Percentiles rank a stretch among this genome's conserved stretches.
phyloP scores from a whole-genome alignment of 2,113 vertebrate genomes.

The Todiramphus saurophagus region DNA sequence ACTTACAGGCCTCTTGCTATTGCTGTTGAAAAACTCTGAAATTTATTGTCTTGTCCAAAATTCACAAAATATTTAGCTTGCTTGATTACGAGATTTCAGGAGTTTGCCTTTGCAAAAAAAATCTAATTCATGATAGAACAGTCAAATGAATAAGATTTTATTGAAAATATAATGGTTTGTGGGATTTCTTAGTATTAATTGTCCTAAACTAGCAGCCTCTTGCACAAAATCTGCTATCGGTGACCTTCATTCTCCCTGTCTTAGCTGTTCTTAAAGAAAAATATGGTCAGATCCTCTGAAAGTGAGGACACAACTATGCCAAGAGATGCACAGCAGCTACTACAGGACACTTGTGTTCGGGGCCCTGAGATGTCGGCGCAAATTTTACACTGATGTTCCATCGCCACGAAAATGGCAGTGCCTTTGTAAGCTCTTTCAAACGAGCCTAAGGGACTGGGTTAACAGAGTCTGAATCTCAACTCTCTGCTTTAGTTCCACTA shows the following conservation, averaged over 20 bases:
- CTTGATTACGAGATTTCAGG: not conserved
- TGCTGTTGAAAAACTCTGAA: slow-evolving; percentile 33
- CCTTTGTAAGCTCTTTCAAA: not conserved
- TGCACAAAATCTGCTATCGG: not conserved
- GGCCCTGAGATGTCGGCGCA: not conserved
- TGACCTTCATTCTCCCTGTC: not conserved
- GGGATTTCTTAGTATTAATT: not conserved
- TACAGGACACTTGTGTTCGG: fast-evolving
- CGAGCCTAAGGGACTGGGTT: not conserved
- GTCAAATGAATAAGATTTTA: not conserved
- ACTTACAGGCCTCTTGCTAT: not conserved
- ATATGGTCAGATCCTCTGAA: not conserved
- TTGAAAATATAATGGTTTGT: not conserved
- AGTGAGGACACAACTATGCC: fast-evolving
- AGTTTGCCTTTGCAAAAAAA: not conserved
- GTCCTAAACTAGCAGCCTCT: not conserved
- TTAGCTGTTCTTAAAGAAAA: not conserved
- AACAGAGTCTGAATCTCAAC: not conserved
- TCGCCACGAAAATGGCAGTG: not conserved
- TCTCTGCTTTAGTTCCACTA: slow-evolving; percentile 7
- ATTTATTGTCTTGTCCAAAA: slow-evolving; percentile 25
- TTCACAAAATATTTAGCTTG: not conserved
- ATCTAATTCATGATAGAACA: not conserved
- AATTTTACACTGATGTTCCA: not conserved
- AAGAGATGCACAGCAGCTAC: not conserved